These are phyloP conservation scores for Euleptes europaea DNA, from an alignment of 2,113 vertebrate genomes.

Conservation along the genomic window DNA sequence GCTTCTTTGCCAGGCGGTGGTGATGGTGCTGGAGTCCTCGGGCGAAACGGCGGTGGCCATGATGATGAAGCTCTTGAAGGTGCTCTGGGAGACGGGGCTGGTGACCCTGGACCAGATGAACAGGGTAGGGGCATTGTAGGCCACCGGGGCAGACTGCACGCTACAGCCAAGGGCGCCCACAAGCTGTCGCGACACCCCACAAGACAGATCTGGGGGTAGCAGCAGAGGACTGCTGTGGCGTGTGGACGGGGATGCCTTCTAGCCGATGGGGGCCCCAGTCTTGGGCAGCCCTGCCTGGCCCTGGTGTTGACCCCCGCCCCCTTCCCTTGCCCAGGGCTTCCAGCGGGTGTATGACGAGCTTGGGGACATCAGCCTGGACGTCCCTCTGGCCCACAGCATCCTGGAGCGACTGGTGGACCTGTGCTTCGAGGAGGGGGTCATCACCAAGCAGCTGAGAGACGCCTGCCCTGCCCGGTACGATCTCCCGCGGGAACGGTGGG, in stretches of 20 bases:
- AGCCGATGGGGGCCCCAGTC: not conserved
- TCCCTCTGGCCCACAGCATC: constrained; percentile 80
- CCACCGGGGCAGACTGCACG: not conserved
- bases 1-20: constrained; percentile 70
- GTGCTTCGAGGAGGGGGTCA: constrained; percentile 80
- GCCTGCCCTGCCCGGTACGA: constrained; percentile 81
- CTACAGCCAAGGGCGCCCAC: not conserved
- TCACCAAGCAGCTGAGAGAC: constrained; percentile 84
- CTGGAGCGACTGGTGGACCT: constrained; percentile 86
- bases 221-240: not conserved
- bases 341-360: constrained; percentile 84
- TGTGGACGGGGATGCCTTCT: not conserved
- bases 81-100: constrained; percentile 84
- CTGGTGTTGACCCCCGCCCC: not conserved
- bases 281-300: not conserved
- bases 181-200: too few species aligned
- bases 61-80: constrained; percentile 84
- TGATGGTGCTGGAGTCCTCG: constrained; percentile 86
- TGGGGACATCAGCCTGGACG: constrained; percentile 84
- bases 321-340: constrained; percentile 74
- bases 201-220: too few species aligned
- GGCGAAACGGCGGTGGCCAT: constrained; percentile 77
- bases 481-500: too few species aligned
- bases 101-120: constrained; percentile 92
- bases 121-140: constrained; percentile 64